Conservation (phyloP, 2,113 vertebrate genomes). For the Pseudorectes ferrugineus region DNA sequence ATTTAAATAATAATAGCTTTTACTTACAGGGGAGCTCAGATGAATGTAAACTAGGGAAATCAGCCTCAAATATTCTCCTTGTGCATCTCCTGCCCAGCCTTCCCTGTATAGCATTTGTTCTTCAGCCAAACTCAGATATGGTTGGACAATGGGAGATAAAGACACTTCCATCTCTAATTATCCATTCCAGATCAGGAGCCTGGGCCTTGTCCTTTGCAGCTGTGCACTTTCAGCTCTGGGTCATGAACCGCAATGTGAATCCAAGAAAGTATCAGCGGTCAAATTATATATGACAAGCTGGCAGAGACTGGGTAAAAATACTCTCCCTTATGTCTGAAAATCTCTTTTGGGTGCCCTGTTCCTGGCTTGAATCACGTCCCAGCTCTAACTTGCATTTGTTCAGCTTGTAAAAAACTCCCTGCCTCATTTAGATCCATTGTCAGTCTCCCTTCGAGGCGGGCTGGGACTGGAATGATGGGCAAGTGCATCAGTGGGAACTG, state of each 20-base stretch:
- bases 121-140: background rate
- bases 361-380: background rate
- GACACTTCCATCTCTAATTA: background rate
- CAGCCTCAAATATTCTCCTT: background rate
- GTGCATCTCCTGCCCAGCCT: background rate
- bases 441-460: background rate
- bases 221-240: background rate
- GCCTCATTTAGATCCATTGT: background rate
- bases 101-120: background rate
- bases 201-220: background rate
- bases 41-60: constrained; percentile 1
- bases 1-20: constrained; percentile 33
- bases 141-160: background rate
- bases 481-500: background rate
- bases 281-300: background rate
- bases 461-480: background rate
- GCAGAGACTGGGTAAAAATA: background rate
- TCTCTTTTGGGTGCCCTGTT: background rate
- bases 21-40: background rate
- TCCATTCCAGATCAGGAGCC: background rate
- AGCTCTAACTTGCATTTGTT: background rate
- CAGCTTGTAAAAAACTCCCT: background rate
- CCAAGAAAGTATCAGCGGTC: background rate
- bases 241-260: background rate
- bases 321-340: background rate